Conservation (phyloP, 1,140 invertebrate genomes). For the Drosophila cardini region DNA sequence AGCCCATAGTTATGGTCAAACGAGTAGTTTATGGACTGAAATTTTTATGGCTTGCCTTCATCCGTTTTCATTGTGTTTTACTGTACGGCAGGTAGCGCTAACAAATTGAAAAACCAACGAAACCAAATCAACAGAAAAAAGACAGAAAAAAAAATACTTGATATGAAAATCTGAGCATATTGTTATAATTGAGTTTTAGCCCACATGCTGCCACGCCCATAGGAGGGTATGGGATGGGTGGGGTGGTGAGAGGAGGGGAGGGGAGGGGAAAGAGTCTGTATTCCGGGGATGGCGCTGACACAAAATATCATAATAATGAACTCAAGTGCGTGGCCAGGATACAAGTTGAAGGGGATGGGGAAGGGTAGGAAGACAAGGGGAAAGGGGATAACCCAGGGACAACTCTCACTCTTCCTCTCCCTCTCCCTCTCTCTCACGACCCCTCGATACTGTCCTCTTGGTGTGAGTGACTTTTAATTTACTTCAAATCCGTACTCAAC, state of each 20-base stretch:
- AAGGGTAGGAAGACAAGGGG: not conserved
- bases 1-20: constrained; percentile 75
- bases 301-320: constrained; percentile 84
- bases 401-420: no score
- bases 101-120: constrained; percentile 62
- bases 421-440: no score
- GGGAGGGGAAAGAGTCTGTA: not conserved
- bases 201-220: constrained; percentile 69
- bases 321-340: constrained; percentile 55
- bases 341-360: not conserved
- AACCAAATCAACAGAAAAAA: no score
- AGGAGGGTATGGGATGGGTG: not conserved
- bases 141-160: no score
- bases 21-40: constrained; percentile 58
- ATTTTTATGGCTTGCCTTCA: constrained; percentile 39
- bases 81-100: constrained; percentile 46
- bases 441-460: not conserved
- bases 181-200: constrained; percentile 84
- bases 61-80: constrained; percentile 58
- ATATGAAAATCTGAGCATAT: constrained; percentile 81
- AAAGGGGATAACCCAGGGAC: constrained; percentile 6
- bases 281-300: constrained; percentile 71
- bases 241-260: not conserved
- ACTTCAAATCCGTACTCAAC: constrained; percentile 83
- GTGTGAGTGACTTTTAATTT: constrained; percentile 84